Base-by-base conservation (phyloP, 2,797 vertebrate genomes). In the Diceros bicornis region DNA sequence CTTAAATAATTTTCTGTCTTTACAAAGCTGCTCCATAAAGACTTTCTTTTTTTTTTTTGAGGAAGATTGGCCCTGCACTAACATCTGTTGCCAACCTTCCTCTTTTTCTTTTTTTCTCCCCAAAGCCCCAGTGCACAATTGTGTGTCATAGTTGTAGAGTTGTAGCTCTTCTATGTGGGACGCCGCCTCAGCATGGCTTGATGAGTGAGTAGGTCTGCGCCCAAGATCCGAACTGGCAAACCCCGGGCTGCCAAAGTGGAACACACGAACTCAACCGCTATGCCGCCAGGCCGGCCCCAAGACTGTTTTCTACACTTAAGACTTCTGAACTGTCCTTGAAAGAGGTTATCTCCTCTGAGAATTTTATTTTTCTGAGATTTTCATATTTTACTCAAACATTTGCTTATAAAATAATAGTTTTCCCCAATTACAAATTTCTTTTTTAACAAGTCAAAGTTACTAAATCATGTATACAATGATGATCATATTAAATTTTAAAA, bases 291-390 rank as follows among this genome's bases (percentile, higher is more conserved):
- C 37, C 4, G 37, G 37, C 37, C 37, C 37, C 37, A 37, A 37
- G 37, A 37, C 37, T 37, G 37, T 37, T n/a, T 71, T 57, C 23
- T 87, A 44, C 41, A 68, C 29, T 41, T 47, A 95, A 59, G 25
- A 0, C 9, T 72, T 85, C 81, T 85, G 21, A 92, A 68, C 47
- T 88, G 0, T 78, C 50, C 32, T 89, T 84, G 17, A 87, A 90
- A 81, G 14, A 83, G 11, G 55, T 34, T 34, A 77, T 72, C 6
- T 94, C 50, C 2, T 78, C 37, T 77, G 69, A 82, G 20, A 87
- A 86, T 88, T 75, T 75, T 59, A 92, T 87, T 91, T 94, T 90
- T 69, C 44, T 95, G 12, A 94, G 34, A 69, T 62, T 75, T 72
- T 83, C 13, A 77, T 27, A 85, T 44, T 89, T 95, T 83, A 34